phyloP scores from a whole-genome alignment of 2,888 invertebrate genomes.

The Noctua fimbriata region DNA sequence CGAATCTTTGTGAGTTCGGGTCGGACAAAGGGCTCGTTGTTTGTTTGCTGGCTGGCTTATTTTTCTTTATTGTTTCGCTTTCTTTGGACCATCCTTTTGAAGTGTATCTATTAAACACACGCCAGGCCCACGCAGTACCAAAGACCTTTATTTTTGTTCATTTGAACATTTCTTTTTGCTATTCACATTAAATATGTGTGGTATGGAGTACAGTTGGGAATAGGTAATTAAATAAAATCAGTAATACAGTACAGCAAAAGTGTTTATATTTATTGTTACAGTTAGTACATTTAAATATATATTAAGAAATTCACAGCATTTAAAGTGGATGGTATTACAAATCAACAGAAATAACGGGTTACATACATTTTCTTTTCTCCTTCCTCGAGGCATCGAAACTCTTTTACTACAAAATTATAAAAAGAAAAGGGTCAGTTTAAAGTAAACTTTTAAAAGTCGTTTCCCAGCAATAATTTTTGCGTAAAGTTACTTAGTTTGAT shows the following conservation, averaged over 20 bases:
- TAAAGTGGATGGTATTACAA: conserved; percentile 72
- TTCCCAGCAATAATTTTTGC: no score
- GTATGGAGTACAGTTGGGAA: no score
- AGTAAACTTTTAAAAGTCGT: no score
- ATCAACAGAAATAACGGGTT: conserved; percentile 31
- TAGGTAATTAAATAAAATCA: conserved; percentile 62
- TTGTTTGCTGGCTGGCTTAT: not conserved
- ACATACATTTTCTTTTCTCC: conserved; percentile 42
- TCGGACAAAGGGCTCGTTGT: no score
- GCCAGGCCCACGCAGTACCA: not conserved
- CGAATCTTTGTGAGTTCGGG: not conserved
- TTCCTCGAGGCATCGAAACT: conserved; percentile 39
- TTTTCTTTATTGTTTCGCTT: conserved; percentile 9
- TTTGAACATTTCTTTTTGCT: not conserved
- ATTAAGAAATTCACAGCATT: conserved; percentile 78
- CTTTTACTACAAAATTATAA: conserved; percentile 63
- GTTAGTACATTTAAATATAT: conserved; percentile 70
- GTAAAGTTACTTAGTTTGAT: no score
- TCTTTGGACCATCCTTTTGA: not conserved
- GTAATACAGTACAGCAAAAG: conserved; percentile 74
- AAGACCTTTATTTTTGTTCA: not conserved
- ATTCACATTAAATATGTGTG: not conserved
- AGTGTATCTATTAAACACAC: not conserved
- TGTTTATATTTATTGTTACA: not conserved
- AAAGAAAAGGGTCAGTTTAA: no score